Base-by-base conservation (phyloP, 2,888 invertebrate species). In the Ophonus ardosiacus region DNA sequence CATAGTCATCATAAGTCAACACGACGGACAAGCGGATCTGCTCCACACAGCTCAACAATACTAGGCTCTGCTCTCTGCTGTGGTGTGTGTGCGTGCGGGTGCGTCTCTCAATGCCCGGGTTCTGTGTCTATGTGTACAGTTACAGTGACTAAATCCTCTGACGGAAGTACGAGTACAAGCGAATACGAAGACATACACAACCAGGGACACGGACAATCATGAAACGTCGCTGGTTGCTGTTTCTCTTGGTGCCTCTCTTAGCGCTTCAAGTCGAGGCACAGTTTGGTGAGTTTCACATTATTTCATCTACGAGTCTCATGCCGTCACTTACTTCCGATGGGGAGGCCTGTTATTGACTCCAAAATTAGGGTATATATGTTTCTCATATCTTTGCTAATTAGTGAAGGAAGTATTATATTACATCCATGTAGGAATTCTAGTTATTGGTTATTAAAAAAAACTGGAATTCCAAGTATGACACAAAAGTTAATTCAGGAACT, bases 211-310 rank as follows among this genome's bases (percentile, higher is more conserved):
- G n/a, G 68, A 17, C 51, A 18, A 76, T 31, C 61, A 84, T 84
- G 84, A 84, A 78, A 51, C 84, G 84, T 18, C 71, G 74, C 63
- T 78, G 68, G 78, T 61, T 84, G 59, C 24, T 76, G 38, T 31
- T 83, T 43, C 76, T 76, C 61, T 43, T 83, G 71, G 57, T 84
- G 40, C 63, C 38, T 56, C 61, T 61, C 63, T 80, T 80, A 31
- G 80, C 80, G 57, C 40, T 40, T 15, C 51, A 78, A 84, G 63
- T 78, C 24, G 51, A 76, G 59, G 76, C 78, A 51, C 84, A 84
- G 65, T 84, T 78, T 65, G 78, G 84, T 84, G 78, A 84, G 84
- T 84, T 78, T 74, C 59, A 43, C 38, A 61, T 51, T 31, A 31
- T 31, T 31, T 31, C 31, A 31, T 31, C 31, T 31, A 31, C 5